Evolutionary conservation across 2,888 invertebrate species (phyloP).

Genomic region (Dorcus parallelipipedus): DNA sequence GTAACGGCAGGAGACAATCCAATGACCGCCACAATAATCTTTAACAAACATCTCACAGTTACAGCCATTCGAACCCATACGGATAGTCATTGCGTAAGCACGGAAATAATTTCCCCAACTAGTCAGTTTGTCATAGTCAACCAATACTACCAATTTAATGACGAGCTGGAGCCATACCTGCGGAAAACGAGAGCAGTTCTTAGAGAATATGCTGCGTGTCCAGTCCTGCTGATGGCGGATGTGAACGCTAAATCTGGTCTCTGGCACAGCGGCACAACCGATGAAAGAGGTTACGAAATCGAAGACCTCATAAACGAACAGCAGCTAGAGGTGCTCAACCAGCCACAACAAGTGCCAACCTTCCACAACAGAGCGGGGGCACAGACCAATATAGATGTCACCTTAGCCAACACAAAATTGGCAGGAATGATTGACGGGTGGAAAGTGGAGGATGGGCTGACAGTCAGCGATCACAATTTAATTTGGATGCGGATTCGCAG

Average conservation of each 20-base stretch:
- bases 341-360: background rate
- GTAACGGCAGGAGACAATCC: no score
- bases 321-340: background rate
- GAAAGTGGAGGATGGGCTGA: background rate
- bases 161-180: background rate
- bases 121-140: background rate
- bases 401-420: background rate
- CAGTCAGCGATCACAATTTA: no score
- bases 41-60: background rate
- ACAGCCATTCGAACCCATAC: background rate
- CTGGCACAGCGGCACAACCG: background rate
- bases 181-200: background rate
- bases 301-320: slow-evolving; percentile 1
- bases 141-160: slow-evolving; percentile 7
- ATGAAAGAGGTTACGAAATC: background rate
- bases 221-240: slow-evolving; percentile 5
- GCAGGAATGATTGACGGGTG: background rate
- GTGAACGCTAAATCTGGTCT: background rate
- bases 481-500: no score
- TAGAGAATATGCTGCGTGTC: background rate
- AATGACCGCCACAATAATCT: no score
- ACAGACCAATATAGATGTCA: background rate
- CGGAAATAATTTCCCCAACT: background rate
- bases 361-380: slow-evolving; percentile 4
- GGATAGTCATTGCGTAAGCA: background rate